These are phyloP conservation scores for Calephelis nemesis DNA, from an alignment of 1,140 invertebrate species.

Conservation along the genomic window DNA sequence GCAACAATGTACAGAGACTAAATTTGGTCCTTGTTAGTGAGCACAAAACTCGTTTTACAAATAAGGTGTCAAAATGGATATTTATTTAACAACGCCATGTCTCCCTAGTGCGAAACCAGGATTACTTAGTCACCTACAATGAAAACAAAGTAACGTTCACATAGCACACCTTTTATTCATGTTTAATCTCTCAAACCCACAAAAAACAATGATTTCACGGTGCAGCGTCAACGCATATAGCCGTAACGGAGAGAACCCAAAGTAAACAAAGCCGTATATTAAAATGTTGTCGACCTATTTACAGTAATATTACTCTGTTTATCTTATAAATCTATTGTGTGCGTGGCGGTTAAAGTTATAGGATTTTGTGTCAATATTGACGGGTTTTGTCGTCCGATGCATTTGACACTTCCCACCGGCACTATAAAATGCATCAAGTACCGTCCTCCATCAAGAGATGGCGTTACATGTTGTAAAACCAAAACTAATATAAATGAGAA, in stretches of 20 bases:
- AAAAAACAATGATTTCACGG: slow-evolving; percentile 78
- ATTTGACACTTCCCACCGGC: slow-evolving; percentile 72
- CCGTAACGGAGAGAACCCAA: slow-evolving; percentile 67
- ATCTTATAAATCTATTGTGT: slow-evolving; percentile 78
- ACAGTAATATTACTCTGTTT: slow-evolving; percentile 76
- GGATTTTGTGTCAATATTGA: slow-evolving; percentile 75
- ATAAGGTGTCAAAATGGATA: slow-evolving; percentile 22
- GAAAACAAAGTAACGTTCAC: slow-evolving; percentile 50
- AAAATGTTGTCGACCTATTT: slow-evolving; percentile 78
- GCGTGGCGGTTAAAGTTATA: slow-evolving; percentile 73
- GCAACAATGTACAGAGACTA: no score
- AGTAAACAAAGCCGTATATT: slow-evolving; percentile 73
- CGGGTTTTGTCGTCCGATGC: slow-evolving; percentile 60
- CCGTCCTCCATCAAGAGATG: slow-evolving; percentile 40
- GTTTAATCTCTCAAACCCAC: slow-evolving; percentile 67
- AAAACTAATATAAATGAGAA: slow-evolving; percentile 15
- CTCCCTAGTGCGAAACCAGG: slow-evolving; percentile 48
- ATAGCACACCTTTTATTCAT: slow-evolving; percentile 71
- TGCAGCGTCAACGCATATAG: slow-evolving; percentile 74
- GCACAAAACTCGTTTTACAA: background rate
- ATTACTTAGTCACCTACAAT: slow-evolving; percentile 37
- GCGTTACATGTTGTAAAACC: slow-evolving; percentile 33
- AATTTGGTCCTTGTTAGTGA: background rate
- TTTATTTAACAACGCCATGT: slow-evolving; percentile 34
- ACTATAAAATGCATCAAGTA: slow-evolving; percentile 27